A percentile compares a stretch with the other conserved stretches of the same genome.
phyloP scores from a whole-genome alignment of 2,888 invertebrate genomes.

The Xylota segnis region DNA sequence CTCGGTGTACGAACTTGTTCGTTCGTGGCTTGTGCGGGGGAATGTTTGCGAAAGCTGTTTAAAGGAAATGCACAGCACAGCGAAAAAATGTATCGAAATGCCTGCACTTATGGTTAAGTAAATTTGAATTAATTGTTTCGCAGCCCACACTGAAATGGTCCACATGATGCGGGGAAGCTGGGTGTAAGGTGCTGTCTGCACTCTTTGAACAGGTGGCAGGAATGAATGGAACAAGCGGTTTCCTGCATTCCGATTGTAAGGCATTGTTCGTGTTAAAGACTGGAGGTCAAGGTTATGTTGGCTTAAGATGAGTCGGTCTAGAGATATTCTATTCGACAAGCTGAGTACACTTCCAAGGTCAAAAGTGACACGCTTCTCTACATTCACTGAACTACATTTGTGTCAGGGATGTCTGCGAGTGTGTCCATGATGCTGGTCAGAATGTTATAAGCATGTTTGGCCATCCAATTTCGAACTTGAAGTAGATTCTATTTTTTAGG shows the following conservation, averaged over 20 bases:
- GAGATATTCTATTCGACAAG: neutral
- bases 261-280: neutral
- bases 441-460: constrained; percentile 22
- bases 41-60: constrained; percentile 54
- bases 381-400: neutral
- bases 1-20: neutral
- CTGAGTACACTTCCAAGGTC: constrained; percentile 9
- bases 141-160: constrained; percentile 26
- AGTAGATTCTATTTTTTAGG: constrained; percentile 59
- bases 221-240: neutral
- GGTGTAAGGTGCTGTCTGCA: constrained; percentile 9
- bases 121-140: constrained; percentile 54
- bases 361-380: constrained; percentile 5
- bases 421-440: neutral
- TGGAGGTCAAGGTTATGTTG: constrained; percentile 32
- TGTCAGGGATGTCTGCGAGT: neutral
- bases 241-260: constrained; percentile 25
- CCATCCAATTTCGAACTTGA: constrained; percentile 45
- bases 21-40: too few relatives aligned
- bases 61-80: constrained; percentile 8
- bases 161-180: neutral
- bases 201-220: constrained; percentile 47
- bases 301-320: neutral
- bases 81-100: constrained; percentile 15
- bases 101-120: constrained; percentile 49